A percentile compares a stretch with the other conserved stretches of the same genome.
Conservation (phyloP, 23 tunicate species). For the Botrylloides violaceus region DNA sequence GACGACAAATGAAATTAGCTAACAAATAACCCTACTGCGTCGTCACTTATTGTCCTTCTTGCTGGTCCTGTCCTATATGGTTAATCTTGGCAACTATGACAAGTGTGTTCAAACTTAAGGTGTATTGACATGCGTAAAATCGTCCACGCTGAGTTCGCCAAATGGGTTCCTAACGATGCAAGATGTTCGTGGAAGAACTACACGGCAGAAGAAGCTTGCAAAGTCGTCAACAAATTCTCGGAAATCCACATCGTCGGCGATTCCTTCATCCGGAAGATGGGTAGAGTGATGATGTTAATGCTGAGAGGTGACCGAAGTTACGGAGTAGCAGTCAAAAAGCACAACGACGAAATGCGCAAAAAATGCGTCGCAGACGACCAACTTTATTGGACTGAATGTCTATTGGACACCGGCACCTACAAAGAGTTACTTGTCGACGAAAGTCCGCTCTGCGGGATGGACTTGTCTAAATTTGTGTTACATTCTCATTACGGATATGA, state of each 20-base stretch:
- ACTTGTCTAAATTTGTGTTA: not conserved
- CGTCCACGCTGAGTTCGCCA: conserved; percentile 19
- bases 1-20: too few relatives aligned
- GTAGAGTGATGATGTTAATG: conserved; percentile 22
- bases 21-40: too few relatives aligned
- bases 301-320: conserved; percentile 18
- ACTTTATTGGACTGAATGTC: conserved; percentile 22
- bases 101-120: conserved; percentile 11
- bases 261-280: conserved; percentile 58
- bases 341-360: conserved; percentile 10
- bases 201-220: conserved; percentile 21
- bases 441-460: conserved; percentile 6
- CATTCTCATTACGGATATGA: not conserved
- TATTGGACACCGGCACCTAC: not conserved
- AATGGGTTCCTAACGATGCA: conserved; percentile 11
- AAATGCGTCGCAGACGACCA: conserved; percentile 17
- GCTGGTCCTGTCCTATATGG: too few relatives aligned
- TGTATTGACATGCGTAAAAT: conserved; percentile 21
- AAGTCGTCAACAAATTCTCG: not conserved
- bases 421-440: not conserved
- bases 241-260: conserved; percentile 57
- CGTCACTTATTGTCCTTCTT: too few relatives aligned
- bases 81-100: too few relatives aligned
- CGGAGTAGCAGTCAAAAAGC: conserved; percentile 25
- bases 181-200: conserved; percentile 14